Percentiles rank a stretch among this genome's conserved stretches.
phyloP scores from a whole-genome alignment of 2,113 vertebrate genomes.

The Gobio gobio region DNA sequence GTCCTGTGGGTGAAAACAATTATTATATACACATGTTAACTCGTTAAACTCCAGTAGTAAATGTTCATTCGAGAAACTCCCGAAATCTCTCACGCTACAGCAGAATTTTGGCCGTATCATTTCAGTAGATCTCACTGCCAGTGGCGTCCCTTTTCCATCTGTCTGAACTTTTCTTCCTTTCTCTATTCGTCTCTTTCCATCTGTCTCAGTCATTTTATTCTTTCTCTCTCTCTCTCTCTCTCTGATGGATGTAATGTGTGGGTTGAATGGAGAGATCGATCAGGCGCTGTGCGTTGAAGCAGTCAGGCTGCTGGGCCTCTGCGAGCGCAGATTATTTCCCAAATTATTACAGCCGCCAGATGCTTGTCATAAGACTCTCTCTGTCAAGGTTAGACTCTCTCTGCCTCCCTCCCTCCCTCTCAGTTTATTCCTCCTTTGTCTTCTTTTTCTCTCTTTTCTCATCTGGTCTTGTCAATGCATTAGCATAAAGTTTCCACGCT shows the following conservation, averaged over 20 bases:
- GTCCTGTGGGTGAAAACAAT: no score
- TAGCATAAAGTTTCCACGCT: conserved; percentile 6
- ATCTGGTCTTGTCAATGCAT: neutral
- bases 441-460: conserved; percentile 14
- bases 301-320: conserved; percentile 76
- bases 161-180: neutral
- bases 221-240: conserved; percentile 6
- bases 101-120: conserved; percentile 14
- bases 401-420: neutral
- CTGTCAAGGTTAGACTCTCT: conserved; percentile 76
- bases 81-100: neutral
- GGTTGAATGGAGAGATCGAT: conserved; percentile 66
- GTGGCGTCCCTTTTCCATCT: neutral
- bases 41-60: neutral
- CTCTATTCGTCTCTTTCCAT: conserved; percentile 28
- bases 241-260: conserved; percentile 35
- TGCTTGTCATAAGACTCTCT: conserved; percentile 78
- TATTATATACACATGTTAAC: neutral
- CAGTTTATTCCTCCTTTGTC: conserved; percentile 29
- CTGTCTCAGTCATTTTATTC: conserved; percentile 18
- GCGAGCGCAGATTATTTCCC: conserved; percentile 78
- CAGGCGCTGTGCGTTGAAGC: conserved; percentile 71
- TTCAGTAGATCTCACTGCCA: conserved; percentile 6
- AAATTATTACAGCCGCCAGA: conserved; percentile 81
- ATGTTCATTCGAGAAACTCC: neutral